Base-by-base conservation (phyloP, 2,888 invertebrate species). In the Drosophila emarginata region DNA sequence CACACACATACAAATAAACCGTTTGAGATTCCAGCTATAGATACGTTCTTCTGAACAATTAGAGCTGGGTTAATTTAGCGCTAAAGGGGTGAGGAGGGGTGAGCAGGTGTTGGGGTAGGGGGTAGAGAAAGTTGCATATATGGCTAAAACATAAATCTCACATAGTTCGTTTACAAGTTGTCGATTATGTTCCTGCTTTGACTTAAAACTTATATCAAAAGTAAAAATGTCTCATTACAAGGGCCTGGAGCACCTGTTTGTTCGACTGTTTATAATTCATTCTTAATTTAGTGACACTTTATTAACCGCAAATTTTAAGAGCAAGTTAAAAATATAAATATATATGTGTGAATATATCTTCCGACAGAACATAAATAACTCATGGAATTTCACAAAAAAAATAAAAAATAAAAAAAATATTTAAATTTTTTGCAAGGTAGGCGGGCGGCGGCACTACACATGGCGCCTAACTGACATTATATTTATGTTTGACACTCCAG, bases 141-240 rank as follows among this genome's bases (percentile, higher is more conserved):
- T 72, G 88, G 87, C 72, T 66, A 71, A 78, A 80, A 82, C 86
- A 87, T 82, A 86, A 88, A 80, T 88, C 77, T 72, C 64, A 39
- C 67, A 84, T 82, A 82, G 18, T 84, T 77, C 75, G 66, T 64
- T 67, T 32, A 64, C 50, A n/a, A 12, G 14, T 56, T 61, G 18
- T 15, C 57, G 15, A 67, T 72, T 69, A 72, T 77, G 76, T 86
- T 84, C 85, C 85, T 82, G 85, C 52, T 87, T 84, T 87, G 85
- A 80, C 87, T 73, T 61, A 78, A 77, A 50, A 5, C 6, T n/a
- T 15, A 32, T 1, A 15, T 7, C 14, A n/a, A 59, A 37, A 66
- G 40, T 58, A 36, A 67, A 67, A 32, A 23, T 4, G 5, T 26
- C 26, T 40, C 60, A 57, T 39, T 14, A 56, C 2, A 11, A 11